These are phyloP conservation scores for Scomberomorus guttatus DNA, from an alignment of 2,797 vertebrate species.

Conservation along the genomic window DNA sequence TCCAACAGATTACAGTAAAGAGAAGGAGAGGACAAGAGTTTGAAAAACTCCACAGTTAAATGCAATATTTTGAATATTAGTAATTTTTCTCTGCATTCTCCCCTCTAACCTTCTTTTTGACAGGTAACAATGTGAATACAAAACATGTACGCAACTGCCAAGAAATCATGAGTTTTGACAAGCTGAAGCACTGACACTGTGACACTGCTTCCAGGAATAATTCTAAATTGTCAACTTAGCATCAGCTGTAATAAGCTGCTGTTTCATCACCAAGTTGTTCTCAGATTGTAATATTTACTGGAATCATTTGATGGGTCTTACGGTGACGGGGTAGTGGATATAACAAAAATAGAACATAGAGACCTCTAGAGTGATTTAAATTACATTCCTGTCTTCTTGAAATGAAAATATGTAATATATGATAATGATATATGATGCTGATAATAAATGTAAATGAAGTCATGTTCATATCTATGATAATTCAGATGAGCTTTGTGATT, in stretches of 20 bases:
- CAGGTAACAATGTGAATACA: neutral
- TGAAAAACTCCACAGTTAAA: neutral
- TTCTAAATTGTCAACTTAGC: conserved; percentile 11
- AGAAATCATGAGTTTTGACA: conserved; percentile 1
- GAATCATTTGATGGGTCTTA: conserved; percentile 1
- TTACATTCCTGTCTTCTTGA: conserved; percentile 21
- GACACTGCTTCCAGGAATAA: neutral
- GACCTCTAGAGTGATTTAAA: conserved; percentile 21
- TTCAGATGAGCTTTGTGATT: conserved; percentile 39
- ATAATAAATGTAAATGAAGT: conserved; percentile 55
- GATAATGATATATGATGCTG: too few species aligned
- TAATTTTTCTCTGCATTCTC: neutral
- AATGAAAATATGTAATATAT: conserved; percentile 32
- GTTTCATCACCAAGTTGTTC: conserved; percentile 1
- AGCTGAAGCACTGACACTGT: neutral
- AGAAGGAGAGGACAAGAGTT: neutral
- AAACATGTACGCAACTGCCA: neutral
- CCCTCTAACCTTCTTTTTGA: neutral
- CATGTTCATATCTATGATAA: conserved; percentile 28
- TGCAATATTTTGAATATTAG: neutral
- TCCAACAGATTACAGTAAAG: too few species aligned
- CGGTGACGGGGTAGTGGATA: conserved; percentile 13
- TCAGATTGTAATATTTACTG: conserved; percentile 4
- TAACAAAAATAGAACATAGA: conserved; percentile 16
- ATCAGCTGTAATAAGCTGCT: neutral